A percentile compares a stretch with the other conserved stretches of the same genome.
Conservation (phyloP, 2,797 vertebrate species). For the Phoxinus dragarum region DNA sequence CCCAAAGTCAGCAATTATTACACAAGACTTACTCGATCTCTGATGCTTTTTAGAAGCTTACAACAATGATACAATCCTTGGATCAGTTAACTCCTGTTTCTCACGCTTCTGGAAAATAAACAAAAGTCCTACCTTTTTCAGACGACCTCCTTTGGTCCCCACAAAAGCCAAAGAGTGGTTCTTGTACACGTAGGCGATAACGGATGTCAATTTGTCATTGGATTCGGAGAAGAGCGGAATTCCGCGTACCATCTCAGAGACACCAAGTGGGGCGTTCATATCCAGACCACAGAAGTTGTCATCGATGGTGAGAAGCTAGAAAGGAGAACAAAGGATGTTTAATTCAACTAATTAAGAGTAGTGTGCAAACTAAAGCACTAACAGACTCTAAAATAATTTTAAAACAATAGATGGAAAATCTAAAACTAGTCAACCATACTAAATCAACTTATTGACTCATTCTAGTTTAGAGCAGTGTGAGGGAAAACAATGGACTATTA, state of each 20-base stretch:
- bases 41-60: slow-evolving; percentile 1
- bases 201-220: slow-evolving; percentile 93
- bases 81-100: not conserved
- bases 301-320: slow-evolving; percentile 95
- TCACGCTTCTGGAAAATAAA: slow-evolving; percentile 4
- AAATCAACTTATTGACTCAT: not conserved
- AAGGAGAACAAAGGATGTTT: not conserved
- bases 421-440: not conserved
- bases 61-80: not conserved
- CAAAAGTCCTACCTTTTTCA: slow-evolving; percentile 92
- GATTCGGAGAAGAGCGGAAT: slow-evolving; percentile 92
- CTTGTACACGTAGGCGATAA: slow-evolving; percentile 98
- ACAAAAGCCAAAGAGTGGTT: slow-evolving; percentile 98
- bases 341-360: not conserved
- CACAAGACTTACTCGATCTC: slow-evolving; percentile 9
- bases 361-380: not conserved
- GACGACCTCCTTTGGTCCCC: slow-evolving; percentile 91
- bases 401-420: not conserved
- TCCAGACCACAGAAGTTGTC: slow-evolving; percentile 98
- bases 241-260: slow-evolving; percentile 94
- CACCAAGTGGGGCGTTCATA: slow-evolving; percentile 98
- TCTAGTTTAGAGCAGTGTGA: not conserved
- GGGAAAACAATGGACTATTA: slow-evolving; percentile 36
- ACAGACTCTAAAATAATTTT: not conserved
- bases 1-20: slow-evolving; percentile 32